phyloP scores from a whole-genome alignment of 1,140 invertebrate genomes.

The Scaptomyza pallida region DNA sequence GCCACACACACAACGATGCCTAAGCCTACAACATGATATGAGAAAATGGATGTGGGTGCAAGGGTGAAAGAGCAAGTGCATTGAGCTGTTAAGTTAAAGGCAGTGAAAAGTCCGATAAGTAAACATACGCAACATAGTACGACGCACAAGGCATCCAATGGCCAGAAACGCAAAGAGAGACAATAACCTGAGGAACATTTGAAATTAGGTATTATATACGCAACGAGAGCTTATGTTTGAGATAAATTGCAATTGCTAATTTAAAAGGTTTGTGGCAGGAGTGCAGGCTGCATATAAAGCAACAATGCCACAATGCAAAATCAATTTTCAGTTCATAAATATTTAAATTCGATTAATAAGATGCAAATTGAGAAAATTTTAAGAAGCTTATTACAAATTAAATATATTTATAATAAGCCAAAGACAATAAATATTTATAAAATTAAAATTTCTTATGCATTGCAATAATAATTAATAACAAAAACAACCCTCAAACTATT shows the following conservation, averaged over 20 bases:
- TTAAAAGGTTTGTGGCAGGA: neutral
- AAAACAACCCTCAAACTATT: slow-evolving; percentile 5
- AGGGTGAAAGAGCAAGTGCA: slow-evolving; percentile 23
- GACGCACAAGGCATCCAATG: slow-evolving; percentile 2
- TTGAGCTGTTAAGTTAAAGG: slow-evolving; percentile 40
- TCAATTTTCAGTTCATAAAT: slow-evolving; percentile 22
- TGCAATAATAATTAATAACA: too few species aligned
- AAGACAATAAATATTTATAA: too few species aligned
- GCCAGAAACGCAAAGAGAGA: neutral
- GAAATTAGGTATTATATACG: neutral
- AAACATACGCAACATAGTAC: slow-evolving; percentile 18
- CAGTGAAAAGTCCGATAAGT: slow-evolving; percentile 30
- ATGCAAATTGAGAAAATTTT: neutral
- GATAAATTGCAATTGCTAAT: slow-evolving; percentile 2
- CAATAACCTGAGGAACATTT: neutral
- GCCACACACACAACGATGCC: neutral
- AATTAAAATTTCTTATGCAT: too few species aligned
- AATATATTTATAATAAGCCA: too few species aligned
- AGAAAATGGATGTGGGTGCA: neutral
- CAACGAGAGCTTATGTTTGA: slow-evolving; percentile 3
- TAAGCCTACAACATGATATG: slow-evolving; percentile 27
- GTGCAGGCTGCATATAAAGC: too few species aligned
- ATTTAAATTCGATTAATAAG: slow-evolving; percentile 26
- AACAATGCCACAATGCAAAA: neutral
- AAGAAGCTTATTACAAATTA: neutral